Percentiles rank a stretch among this genome's conserved stretches.
Evolutionary conservation across 2,888 invertebrate species (phyloP).

Genomic region (Drymonia ruficornis): DNA sequence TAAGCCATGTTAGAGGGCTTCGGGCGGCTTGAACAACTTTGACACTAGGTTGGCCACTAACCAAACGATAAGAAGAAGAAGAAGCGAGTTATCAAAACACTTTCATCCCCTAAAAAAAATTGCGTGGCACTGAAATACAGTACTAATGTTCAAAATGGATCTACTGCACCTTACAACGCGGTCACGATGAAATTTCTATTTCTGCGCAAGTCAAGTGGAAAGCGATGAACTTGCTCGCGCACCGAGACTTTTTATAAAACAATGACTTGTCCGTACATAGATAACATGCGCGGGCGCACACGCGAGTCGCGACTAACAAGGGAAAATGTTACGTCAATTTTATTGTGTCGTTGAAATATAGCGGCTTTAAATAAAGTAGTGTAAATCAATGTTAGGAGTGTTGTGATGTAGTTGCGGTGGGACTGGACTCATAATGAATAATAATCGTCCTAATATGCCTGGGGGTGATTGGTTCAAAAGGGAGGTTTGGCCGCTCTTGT

Average conservation of each 20-base stretch:
- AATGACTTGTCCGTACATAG: slow-evolving; percentile 1
- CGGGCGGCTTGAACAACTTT: no score
- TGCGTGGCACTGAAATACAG: no score
- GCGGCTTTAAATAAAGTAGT: background rate
- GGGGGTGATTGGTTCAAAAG: no score
- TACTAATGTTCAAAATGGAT: background rate
- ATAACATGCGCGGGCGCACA: background rate
- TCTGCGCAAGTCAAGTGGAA: slow-evolving; percentile 60
- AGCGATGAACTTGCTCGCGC: slow-evolving; percentile 40
- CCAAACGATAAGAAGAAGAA: no score
- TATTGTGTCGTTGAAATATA: background rate
- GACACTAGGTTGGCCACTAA: no score
- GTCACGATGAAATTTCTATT: slow-evolving; percentile 63
- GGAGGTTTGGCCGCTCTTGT: no score
- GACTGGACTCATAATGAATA: no score
- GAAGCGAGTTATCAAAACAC: no score
- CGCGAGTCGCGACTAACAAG: background rate
- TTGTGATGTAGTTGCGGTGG: no score
- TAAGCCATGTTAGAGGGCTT: no score
- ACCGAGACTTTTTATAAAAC: slow-evolving; percentile 1
- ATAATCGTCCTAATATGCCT: no score
- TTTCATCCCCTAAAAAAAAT: no score
- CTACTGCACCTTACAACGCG: background rate
- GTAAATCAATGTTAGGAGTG: background rate
- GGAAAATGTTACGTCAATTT: slow-evolving; percentile 2